Percentiles rank a stretch among this genome's conserved stretches.
phyloP scores from a whole-genome alignment of 2,797 vertebrate genomes.

The Spondyliosoma cantharus region DNA sequence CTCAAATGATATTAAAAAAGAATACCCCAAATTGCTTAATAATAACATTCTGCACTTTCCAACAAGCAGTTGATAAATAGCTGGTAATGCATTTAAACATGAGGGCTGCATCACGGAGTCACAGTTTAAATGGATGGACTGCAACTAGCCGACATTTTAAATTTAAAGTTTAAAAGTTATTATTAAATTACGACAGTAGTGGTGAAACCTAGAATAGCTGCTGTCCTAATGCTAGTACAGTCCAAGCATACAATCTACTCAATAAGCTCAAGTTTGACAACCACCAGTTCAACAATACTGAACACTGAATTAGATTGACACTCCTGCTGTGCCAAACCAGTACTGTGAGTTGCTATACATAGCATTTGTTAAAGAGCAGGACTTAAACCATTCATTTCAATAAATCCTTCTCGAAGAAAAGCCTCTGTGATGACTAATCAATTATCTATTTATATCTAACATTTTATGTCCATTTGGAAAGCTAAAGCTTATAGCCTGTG shows the following conservation, averaged over 20 bases:
- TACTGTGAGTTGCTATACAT: neutral
- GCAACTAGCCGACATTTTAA: neutral
- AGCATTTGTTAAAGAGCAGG: neutral
- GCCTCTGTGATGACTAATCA: neutral
- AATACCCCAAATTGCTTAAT: too few species aligned
- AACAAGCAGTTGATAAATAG: too few species aligned
- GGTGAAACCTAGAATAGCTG: neutral
- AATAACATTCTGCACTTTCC: too few species aligned
- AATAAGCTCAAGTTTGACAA: neutral
- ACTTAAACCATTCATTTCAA: neutral
- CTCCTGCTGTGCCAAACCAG: neutral
- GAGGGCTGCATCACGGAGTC: too few species aligned
- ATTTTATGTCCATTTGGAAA: neutral
- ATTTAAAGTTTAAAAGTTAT: too few species aligned
- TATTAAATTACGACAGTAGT: neutral
- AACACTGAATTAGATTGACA: neutral
- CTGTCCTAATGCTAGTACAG: neutral
- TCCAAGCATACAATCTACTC: neutral
- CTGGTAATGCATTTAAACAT: too few species aligned
- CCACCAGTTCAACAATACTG: neutral
- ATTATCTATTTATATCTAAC: neutral
- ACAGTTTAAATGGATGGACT: neutral
- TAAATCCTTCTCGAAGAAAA: neutral
- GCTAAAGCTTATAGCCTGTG: slow-evolving; percentile 17
- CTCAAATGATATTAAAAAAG: too few species aligned